phyloP scores from a whole-genome alignment of 92 coral and sea anemone genomes.

The Siderastrea siderea region DNA sequence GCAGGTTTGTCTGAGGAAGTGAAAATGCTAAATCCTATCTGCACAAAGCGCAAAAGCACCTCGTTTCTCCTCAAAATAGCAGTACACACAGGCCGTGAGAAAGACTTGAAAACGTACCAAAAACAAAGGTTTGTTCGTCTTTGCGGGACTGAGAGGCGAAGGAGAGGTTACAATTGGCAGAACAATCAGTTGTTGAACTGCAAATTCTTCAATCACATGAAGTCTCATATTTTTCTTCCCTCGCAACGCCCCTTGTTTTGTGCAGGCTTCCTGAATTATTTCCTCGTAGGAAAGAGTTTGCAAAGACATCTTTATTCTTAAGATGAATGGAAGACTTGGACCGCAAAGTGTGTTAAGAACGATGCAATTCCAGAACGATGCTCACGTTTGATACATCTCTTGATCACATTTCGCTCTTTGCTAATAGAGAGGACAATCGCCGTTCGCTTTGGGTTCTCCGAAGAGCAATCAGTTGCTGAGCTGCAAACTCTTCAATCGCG shows the following conservation, averaged over 20 bases:
- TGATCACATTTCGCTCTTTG: not conserved
- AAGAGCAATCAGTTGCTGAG: constrained; percentile 33
- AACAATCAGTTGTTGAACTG: constrained; percentile 33
- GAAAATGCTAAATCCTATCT: too few species aligned
- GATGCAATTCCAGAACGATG: too few species aligned
- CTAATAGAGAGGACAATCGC: not conserved
- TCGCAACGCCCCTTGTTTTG: constrained; percentile 2
- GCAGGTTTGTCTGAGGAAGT: too few species aligned
- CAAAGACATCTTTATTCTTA: not conserved
- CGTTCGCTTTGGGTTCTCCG: not conserved
- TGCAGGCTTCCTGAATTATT: not conserved
- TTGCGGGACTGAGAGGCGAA: not conserved
- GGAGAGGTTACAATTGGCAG: constrained; percentile 34
- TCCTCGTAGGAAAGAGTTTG: constrained; percentile 15
- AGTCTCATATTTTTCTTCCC: not conserved
- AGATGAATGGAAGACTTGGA: not conserved
- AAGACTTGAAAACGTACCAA: constrained; percentile 1
- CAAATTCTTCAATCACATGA: constrained; percentile 28
- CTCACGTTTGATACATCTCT: not conserved
- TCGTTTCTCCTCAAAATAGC: too few species aligned
- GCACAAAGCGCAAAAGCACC: too few species aligned
- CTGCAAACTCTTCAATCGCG: constrained; percentile 34
- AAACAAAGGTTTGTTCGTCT: not conserved
- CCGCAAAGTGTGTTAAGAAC: not conserved
- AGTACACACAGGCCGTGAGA: not conserved